These are phyloP conservation scores for Eospalax fontanierii DNA, from an alignment of 2,797 vertebrate genomes.

Conservation along the genomic window DNA sequence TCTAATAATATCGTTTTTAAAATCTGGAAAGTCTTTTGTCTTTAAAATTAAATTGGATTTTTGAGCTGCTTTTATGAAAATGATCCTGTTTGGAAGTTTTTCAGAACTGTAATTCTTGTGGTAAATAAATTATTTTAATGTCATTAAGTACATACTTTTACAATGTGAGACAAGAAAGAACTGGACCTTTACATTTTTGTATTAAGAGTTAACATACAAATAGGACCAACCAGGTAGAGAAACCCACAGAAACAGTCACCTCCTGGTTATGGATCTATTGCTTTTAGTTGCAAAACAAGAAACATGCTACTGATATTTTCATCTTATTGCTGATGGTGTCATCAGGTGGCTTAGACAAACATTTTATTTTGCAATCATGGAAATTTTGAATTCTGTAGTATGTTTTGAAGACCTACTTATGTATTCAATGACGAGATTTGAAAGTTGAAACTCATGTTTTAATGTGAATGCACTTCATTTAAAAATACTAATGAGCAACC, in stretches of 20 bases:
- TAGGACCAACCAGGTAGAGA: background rate
- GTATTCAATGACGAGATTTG: background rate
- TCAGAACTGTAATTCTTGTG: background rate
- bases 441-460: conserved; percentile 28
- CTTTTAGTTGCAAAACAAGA: background rate
- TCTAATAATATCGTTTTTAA: too few species aligned
- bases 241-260: background rate
- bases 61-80: background rate
- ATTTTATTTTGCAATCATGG: conserved; percentile 9
- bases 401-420: background rate
- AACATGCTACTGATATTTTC: background rate
- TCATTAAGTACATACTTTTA: background rate
- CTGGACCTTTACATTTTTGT: background rate
- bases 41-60: conserved; percentile 40
- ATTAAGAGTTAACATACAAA: conserved; percentile 23
- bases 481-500: conserved; percentile 56
- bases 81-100: background rate
- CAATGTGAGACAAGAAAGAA: background rate
- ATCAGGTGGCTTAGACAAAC: background rate
- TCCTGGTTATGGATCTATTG: background rate
- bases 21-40: too few species aligned
- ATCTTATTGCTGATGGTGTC: background rate
- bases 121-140: background rate
- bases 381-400: background rate
- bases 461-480: conserved; percentile 52